Evolutionary conservation across 2,888 invertebrate genomes (phyloP).

Genomic region (Deilephila porcellus): DNA sequence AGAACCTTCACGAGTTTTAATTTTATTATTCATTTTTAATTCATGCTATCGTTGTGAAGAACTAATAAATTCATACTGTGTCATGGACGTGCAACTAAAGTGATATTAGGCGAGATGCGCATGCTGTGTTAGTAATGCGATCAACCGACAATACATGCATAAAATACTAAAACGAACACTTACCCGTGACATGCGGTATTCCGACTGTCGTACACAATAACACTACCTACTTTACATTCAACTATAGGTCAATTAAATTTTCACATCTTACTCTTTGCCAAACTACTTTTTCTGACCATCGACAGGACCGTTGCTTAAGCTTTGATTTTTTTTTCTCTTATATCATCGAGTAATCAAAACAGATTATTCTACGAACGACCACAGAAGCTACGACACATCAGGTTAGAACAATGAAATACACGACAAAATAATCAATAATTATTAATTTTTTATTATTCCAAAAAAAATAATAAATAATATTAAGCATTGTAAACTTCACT

Average conservation of each 20-base stretch:
- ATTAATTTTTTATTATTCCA: slow-evolving; percentile 77
- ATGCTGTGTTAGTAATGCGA: slow-evolving; percentile 39
- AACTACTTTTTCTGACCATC: not conserved
- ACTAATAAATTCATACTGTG: slow-evolving; percentile 25
- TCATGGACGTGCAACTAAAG: slow-evolving; percentile 27
- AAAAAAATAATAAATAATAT: slow-evolving; percentile 74
- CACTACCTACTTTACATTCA: slow-evolving; percentile 22
- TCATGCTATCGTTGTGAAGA: not conserved
- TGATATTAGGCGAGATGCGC: slow-evolving; percentile 30
- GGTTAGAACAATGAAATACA: slow-evolving; percentile 77
- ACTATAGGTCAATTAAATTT: not conserved
- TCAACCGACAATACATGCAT: slow-evolving; percentile 47
- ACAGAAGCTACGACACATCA: slow-evolving; percentile 53
- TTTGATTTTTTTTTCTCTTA: not conserved
- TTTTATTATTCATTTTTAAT: not conserved
- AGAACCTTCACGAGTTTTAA: not conserved
- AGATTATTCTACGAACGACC: slow-evolving; percentile 37
- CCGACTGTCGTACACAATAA: slow-evolving; percentile 36
- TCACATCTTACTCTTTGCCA: slow-evolving; percentile 3
- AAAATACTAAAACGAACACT: slow-evolving; percentile 58
- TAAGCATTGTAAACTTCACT: slow-evolving; percentile 79
- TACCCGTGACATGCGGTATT: slow-evolving; percentile 62
- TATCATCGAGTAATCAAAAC: not conserved
- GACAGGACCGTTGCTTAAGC: not conserved
- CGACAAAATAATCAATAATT: slow-evolving; percentile 63